Base-by-base conservation (phyloP, 2,888 invertebrate genomes). In the Drosophila affinis region DNA sequence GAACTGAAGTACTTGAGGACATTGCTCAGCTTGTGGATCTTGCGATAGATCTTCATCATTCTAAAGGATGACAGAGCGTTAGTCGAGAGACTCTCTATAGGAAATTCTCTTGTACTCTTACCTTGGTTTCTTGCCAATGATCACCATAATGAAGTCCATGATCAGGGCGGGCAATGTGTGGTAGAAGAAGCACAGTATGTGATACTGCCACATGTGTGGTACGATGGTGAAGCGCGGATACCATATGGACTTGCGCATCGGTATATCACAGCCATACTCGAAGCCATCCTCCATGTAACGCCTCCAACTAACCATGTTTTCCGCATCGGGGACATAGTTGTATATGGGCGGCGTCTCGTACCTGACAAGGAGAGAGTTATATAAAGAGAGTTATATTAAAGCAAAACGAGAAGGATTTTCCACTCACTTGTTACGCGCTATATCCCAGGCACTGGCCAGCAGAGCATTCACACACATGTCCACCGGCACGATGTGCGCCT, bases 261-360 rank as follows among this genome's bases (percentile, higher is more conserved):
- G 96, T 52, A 93, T 93, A 52, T 92, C 90, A 9, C 93, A 89
- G 7, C 95, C 94, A 76, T 94, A 93, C 70, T 89, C 79, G 12
- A 86, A 90, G 32, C 90, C 90, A 55, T 78, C 83, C 58, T 89
- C 72, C 84, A 90, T 93, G 87, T 96, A 96, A 62, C 96, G 94
- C 0, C 93, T 94, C 98, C 98, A 99, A 0, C 95, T 95, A 58
- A 98, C 93, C 18, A 95, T 95, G 89, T 98, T 97, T 75, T 97
- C 95, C 4, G 93, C 93, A 3, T 97, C 96, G 1, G 98, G 96
- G 6, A 98, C 96, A 92, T 95, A 97, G 92, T 99, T 98, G 93
- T 96, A 98, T 52, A 90, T 90, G 48, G 90, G 90, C 32, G 91
- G 88, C 39, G 76, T 69, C 45, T 90, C 91, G 59, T 90, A 90